Evolutionary conservation across 2,797 vertebrate genomes (phyloP), one percentile per base, ranked within the genome.

Genomic region (Intellagama lesueurii): DNA sequence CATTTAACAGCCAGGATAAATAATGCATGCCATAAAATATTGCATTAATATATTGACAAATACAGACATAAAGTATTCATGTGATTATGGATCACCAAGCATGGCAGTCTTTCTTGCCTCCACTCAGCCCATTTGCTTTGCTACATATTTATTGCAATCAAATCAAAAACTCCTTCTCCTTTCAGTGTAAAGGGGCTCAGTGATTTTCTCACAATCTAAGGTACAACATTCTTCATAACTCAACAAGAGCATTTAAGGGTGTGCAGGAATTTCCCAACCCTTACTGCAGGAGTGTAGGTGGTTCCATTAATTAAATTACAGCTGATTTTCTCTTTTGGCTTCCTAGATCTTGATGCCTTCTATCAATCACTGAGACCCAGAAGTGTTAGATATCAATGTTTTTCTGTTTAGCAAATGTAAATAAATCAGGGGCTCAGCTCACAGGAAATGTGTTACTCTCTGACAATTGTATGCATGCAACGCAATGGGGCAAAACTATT

Each of bases 11-110:
- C 72, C 94, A 91, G 87, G 94, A 90, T 97, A 97, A 97, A 97
- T 97, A 97, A 97, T 97, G 95, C 95, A 97, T 96, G 93, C 91
- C 95, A 96, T 96, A 97, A 97, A 95, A 96, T 96, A 97, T 95
- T 92, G 90, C 81, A 91, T 92, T 96, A 96, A 97, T 97, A 96
- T 96, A 96, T 97, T 97, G 96, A 97, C 95, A 97, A 97, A 97
- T 97, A 95, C 91, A 94, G 90, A 81, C 95, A 96, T 97, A 96
- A 96, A 97, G 76, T 96, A 96, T 96, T 97, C 95, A 97, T 96
- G 92, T 95, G 94, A 96, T 97, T 96, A 96, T 96, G 89, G 90
- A 95, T 96, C 92, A 94, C 95, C 93, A 95, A 92, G 91, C 93
- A 32, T 69, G 93, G 81, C 88, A 94, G 44, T 80, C 81, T 91